Percentiles rank a stretch among this genome's conserved stretches.
Conservation (phyloP, 1,140 invertebrate species). For the Calephelis nemesis region DNA sequence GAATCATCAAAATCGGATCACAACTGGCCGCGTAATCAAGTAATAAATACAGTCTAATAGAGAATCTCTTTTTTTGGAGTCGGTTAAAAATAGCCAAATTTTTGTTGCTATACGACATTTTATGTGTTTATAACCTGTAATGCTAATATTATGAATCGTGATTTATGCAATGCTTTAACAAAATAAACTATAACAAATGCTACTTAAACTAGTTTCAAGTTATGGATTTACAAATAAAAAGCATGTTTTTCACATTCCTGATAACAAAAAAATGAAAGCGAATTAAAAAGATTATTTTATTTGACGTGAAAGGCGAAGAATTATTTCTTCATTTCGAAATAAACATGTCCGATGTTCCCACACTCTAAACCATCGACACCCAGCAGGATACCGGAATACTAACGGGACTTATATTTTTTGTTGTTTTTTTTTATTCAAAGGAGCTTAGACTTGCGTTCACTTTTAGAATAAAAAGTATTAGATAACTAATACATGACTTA, state of each 20-base stretch:
- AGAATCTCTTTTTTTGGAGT: no score
- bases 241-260: no score
- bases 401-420: slow-evolving; percentile 4
- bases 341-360: background rate
- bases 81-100: no score
- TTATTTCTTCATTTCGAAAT: background rate
- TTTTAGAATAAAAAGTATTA: background rate
- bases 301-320: background rate
- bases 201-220: background rate
- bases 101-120: no score
- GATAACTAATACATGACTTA: background rate
- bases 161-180: no score
- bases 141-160: no score
- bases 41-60: no score
- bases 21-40: no score
- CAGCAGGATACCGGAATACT: slow-evolving; percentile 14
- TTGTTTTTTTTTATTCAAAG: slow-evolving; percentile 8
- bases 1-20: no score
- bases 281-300: background rate
- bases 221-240: background rate
- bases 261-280: no score
- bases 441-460: slow-evolving; percentile 4
- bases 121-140: no score
- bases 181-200: no score
- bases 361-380: slow-evolving; percentile 8